Conservation (phyloP, 2,888 invertebrate species). For the Chouioia cunea region DNA sequence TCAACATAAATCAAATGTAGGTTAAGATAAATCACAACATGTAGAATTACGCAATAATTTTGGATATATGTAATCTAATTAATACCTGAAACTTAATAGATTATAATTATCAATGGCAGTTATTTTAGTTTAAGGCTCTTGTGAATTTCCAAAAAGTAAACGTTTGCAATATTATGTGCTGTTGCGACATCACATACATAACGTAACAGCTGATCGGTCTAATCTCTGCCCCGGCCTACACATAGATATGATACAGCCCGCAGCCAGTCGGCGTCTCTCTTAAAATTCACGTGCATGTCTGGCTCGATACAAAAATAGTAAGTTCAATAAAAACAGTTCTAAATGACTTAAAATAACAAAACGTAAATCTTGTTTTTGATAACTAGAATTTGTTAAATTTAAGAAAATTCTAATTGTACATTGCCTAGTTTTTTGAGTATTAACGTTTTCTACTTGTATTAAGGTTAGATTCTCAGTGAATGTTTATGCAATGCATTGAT, state of each 20-base stretch:
- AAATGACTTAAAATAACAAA: conserved; percentile 1
- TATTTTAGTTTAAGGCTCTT: background rate
- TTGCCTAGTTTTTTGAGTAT: background rate
- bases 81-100: background rate
- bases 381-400: background rate
- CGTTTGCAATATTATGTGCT: conserved; percentile 16
- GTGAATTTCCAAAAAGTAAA: background rate
- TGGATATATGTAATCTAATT: background rate
- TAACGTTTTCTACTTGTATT: conserved; percentile 5
- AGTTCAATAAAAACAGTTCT: conserved; percentile 16
- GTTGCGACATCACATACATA: conserved; percentile 10
- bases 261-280: conserved; percentile 8
- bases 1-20: background rate
- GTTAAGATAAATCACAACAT: too few relatives aligned
- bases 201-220: conserved; percentile 29
- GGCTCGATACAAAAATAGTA: conserved; percentile 24
- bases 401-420: conserved; percentile 2
- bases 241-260: too few relatives aligned
- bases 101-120: background rate
- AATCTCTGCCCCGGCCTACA: background rate
- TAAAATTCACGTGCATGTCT: conserved; percentile 25
- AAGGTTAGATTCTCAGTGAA: conserved; percentile 27
- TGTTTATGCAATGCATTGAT: background rate
- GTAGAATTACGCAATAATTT: too few relatives aligned
- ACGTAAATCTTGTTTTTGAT: background rate